Evolutionary conservation across 2,797 vertebrate genomes (phyloP).

Genomic region (Lutjanus campechanus): DNA sequence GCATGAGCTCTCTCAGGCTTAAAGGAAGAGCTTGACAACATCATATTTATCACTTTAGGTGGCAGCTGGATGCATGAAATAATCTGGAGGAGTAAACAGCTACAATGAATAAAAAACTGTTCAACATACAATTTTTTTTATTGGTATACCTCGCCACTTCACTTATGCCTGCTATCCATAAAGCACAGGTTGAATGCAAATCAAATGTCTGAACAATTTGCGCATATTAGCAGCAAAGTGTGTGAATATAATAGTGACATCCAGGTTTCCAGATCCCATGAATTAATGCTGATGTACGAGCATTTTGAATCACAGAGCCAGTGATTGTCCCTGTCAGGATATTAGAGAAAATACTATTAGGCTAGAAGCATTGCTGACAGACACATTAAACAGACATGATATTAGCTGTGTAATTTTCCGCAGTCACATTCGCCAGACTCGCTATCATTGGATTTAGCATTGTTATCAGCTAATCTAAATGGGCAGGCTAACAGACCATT

Average conservation of each 20-base stretch:
- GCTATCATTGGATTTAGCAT: constrained; percentile 30
- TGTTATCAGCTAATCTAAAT: constrained; percentile 59
- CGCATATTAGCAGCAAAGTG: not conserved
- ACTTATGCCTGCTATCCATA: not conserved
- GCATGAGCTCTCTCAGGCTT: not conserved
- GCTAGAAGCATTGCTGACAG: constrained; percentile 32
- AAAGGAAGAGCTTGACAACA: not conserved
- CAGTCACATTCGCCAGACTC: constrained; percentile 27
- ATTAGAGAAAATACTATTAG: constrained; percentile 15
- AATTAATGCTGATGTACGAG: constrained; percentile 5
- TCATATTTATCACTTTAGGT: not conserved
- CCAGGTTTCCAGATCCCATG: not conserved
- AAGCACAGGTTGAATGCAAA: not conserved
- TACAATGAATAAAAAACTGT: not conserved
- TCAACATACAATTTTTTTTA: too few relatives aligned
- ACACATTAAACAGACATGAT: constrained; percentile 44
- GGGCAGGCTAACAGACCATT: constrained; percentile 51
- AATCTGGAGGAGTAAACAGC: not conserved
- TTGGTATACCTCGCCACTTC: too few relatives aligned
- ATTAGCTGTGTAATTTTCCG: constrained; percentile 25
- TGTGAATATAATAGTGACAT: not conserved
- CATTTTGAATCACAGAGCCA: not conserved
- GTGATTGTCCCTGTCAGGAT: constrained; percentile 28
- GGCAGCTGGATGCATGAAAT: not conserved
- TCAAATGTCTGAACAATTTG: not conserved